Percentiles rank a stretch among this genome's conserved stretches.
Conservation (phyloP, 2,797 vertebrate species). For the Enteromius treurensis region DNA sequence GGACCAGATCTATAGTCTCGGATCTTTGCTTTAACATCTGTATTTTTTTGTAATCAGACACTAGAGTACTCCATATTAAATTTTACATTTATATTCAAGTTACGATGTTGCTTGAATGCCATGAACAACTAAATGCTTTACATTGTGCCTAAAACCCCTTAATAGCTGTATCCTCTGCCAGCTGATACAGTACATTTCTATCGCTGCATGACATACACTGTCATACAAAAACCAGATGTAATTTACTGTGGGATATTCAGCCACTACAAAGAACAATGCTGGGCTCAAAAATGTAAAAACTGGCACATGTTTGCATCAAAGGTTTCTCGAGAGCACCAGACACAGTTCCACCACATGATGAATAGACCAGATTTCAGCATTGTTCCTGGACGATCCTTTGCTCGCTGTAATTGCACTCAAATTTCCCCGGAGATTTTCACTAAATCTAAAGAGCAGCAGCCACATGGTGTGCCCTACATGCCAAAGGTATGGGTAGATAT, state of each 20-base stretch:
- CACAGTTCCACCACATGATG: slow-evolving; percentile 43
- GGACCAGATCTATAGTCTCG: neutral
- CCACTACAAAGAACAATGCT: slow-evolving; percentile 25
- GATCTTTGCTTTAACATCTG: neutral
- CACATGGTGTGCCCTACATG: slow-evolving; percentile 45
- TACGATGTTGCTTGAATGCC: neutral
- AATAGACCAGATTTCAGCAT: slow-evolving; percentile 51
- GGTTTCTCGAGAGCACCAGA: slow-evolving; percentile 44
- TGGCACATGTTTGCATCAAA: slow-evolving; percentile 35
- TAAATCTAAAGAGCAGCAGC: slow-evolving; percentile 62
- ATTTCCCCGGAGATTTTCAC: slow-evolving; percentile 54
- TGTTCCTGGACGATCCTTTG: slow-evolving; percentile 48
- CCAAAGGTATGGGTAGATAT: slow-evolving; percentile 28
- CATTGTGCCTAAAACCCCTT: neutral
- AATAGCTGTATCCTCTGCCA: slow-evolving; percentile 4
- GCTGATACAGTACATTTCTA: neutral
- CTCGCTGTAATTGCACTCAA: slow-evolving; percentile 55
- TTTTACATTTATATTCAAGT: neutral
- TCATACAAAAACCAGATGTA: neutral
- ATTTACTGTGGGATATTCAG: slow-evolving; percentile 1
- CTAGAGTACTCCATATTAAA: neutral
- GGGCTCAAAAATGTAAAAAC: neutral
- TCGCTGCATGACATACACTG: neutral
- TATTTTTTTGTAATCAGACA: neutral
- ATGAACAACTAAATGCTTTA: neutral